Percentiles rank a stretch among this genome's conserved stretches.
Evolutionary conservation across 2,888 invertebrate genomes (phyloP).

Genomic region (Rugalucina vietnamica): DNA sequence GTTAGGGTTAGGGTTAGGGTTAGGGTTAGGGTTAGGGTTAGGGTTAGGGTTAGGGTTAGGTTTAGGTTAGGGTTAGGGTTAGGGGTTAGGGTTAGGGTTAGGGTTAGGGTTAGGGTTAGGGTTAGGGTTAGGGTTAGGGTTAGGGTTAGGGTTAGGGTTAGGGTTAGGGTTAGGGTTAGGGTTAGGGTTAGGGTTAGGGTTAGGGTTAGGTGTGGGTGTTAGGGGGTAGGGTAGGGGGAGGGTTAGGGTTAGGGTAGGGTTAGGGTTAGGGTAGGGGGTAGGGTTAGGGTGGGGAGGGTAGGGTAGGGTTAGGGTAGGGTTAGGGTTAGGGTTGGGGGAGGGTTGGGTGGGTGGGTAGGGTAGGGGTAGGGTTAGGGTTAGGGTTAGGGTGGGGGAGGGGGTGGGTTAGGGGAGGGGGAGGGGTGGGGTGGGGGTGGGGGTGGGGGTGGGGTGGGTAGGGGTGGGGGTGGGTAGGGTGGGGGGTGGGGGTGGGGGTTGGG

Average conservation of each 20-base stretch:
- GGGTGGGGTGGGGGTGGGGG: constrained; percentile 41
- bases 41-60: constrained; percentile 51
- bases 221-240: constrained; percentile 46
- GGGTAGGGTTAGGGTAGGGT: no score
- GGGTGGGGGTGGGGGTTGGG: constrained; percentile 43
- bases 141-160: constrained; percentile 55
- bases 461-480: constrained; percentile 46
- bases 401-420: no score
- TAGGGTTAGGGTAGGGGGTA: constrained; percentile 39
- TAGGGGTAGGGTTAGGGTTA: constrained; percentile 38
- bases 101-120: constrained; percentile 52
- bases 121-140: constrained; percentile 60
- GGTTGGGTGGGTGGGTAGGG: constrained; percentile 54
- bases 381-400: constrained; percentile 43
- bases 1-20: constrained; percentile 66
- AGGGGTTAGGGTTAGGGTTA: constrained; percentile 55
- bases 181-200: constrained; percentile 47
- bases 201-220: constrained; percentile 50
- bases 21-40: constrained; percentile 55
- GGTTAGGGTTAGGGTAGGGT: constrained; percentile 50
- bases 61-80: constrained; percentile 53
- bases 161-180: constrained; percentile 51
- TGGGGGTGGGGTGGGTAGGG: constrained; percentile 38
- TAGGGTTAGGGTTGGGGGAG: constrained; percentile 44
- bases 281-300: constrained; percentile 51